Conservation (phyloP, 2,113 vertebrate genomes). For the Ciconia maguari region DNA sequence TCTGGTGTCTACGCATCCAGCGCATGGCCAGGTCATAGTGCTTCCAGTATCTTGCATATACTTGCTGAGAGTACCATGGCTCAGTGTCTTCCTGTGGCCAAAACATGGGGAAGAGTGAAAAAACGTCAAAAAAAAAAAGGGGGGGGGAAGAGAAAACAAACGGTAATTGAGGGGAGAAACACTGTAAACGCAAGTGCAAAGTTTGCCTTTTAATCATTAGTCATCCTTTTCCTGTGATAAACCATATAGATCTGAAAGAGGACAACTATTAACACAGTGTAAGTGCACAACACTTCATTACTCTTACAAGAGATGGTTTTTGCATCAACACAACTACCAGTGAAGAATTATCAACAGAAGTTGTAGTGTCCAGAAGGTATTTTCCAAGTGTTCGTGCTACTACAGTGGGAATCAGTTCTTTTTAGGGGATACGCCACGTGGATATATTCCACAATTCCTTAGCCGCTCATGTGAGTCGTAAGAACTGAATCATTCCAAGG, state of each 20-base stretch:
- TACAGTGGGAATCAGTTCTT: background rate
- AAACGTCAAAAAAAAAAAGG: background rate
- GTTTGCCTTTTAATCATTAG: background rate
- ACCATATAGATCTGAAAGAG: background rate
- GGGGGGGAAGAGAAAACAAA: background rate
- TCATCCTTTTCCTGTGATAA: background rate
- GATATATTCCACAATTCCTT: background rate
- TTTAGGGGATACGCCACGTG: background rate
- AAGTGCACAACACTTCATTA: background rate
- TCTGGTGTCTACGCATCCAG: constrained; percentile 85
- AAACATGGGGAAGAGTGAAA: background rate
- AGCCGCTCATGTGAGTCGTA: background rate
- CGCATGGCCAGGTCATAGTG: constrained; percentile 89
- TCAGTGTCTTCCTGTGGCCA: background rate
- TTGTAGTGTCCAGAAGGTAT: background rate
- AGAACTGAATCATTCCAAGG: background rate
- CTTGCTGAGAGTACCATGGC: constrained; percentile 77
- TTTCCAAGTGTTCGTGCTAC: background rate
- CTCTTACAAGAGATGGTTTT: background rate
- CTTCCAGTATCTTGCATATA: constrained; percentile 88
- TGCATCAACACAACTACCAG: background rate
- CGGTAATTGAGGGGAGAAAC: background rate
- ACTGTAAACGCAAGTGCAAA: background rate
- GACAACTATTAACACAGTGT: background rate
- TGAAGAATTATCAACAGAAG: background rate